These are phyloP conservation scores for Venustoraphidia nigricollis DNA, from an alignment of 2,888 invertebrate species.

Conservation along the genomic window DNA sequence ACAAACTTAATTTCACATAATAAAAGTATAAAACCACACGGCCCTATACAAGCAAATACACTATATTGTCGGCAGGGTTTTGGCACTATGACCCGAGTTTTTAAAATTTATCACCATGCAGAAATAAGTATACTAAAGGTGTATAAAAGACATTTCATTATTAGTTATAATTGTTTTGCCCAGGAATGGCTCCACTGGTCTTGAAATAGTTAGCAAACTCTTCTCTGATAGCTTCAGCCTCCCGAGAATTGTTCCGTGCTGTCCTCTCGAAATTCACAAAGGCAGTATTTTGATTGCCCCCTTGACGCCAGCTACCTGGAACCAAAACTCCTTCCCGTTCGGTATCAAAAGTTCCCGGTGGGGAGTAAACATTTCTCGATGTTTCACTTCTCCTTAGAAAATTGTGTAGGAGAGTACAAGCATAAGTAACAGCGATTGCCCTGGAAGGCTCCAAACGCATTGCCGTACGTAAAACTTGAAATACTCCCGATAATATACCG, in stretches of 20 bases:
- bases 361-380: conserved; percentile 9
- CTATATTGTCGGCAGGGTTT: too few species aligned
- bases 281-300: conserved; percentile 9
- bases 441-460: conserved; percentile 12
- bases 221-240: conserved; percentile 6
- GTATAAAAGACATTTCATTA: too few species aligned
- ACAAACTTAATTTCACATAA: too few species aligned
- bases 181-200: too few species aligned
- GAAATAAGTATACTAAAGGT: too few species aligned
- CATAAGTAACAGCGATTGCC: conserved; percentile 11
- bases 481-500: conserved; percentile 2
- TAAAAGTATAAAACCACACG: too few species aligned
- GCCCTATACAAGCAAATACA: too few species aligned
- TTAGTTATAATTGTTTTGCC: too few species aligned
- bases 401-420: conserved; percentile 13
- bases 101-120: too few species aligned
- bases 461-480: conserved; percentile 8
- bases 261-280: conserved; percentile 9
- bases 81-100: too few species aligned
- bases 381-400: conserved; percentile 12
- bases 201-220: not conserved
- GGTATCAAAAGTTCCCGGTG: conserved; percentile 9
- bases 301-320: conserved; percentile 10
- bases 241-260: conserved; percentile 9
- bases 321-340: conserved; percentile 5